phyloP scores from a whole-genome alignment of 2,113 vertebrate species.

The Axis porcinus region DNA sequence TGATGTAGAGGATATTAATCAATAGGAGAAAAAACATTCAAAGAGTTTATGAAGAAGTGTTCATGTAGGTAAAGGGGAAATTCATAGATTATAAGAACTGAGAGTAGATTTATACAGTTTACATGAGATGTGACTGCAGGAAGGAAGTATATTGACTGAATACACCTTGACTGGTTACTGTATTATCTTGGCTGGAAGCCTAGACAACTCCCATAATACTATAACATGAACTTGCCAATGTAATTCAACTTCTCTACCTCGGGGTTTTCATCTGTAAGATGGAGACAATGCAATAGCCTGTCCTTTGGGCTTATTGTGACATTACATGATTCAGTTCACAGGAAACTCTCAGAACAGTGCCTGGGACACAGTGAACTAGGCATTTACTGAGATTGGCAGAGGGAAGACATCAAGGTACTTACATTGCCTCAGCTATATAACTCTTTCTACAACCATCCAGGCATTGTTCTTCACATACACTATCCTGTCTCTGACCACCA shows the following conservation, averaged over 20 bases:
- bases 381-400: background rate
- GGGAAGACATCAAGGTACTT: background rate
- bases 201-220: background rate
- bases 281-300: background rate
- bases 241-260: background rate
- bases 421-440: background rate
- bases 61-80: background rate
- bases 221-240: background rate
- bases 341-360: background rate
- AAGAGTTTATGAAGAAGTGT: background rate
- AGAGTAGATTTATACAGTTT: background rate
- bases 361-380: too few relatives aligned
- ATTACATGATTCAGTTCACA: background rate
- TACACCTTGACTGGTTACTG: background rate
- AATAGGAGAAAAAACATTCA: background rate
- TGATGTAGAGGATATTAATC: background rate
- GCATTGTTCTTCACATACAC: background rate
- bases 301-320: background rate
- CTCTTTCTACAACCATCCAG: background rate
- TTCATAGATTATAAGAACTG: background rate
- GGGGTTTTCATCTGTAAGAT: background rate
- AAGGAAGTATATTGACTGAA: fast-evolving
- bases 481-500: background rate
- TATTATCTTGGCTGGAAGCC: background rate
- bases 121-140: background rate